phyloP scores from a whole-genome alignment of 2,888 invertebrate genomes.

The Merodon equestris region DNA sequence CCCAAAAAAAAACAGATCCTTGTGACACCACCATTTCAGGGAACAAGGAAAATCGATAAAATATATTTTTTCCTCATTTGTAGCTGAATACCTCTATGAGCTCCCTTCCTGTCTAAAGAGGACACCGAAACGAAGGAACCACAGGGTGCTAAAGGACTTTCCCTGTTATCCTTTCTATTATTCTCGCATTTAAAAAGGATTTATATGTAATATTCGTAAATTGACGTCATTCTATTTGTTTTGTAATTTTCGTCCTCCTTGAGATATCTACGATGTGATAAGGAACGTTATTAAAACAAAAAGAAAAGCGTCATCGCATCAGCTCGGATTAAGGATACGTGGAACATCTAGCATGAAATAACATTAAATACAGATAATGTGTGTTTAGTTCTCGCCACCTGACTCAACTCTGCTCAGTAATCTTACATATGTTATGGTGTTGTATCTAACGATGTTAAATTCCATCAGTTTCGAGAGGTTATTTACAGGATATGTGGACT shows the following conservation, averaged over 20 bases:
- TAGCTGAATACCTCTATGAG: too few species aligned
- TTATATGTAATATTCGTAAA: constrained; percentile 65
- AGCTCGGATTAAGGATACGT: constrained; percentile 50
- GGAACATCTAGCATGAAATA: constrained; percentile 46
- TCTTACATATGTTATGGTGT: too few species aligned
- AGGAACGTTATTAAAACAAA: neutral
- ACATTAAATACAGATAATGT: constrained; percentile 55
- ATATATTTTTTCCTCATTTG: too few species aligned
- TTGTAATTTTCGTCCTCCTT: neutral
- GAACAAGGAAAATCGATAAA: too few species aligned
- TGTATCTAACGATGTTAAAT: too few species aligned
- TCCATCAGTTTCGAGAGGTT: too few species aligned
- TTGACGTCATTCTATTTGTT: constrained; percentile 42
- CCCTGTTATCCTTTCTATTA: constrained; percentile 66
- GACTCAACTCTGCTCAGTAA: neutral
- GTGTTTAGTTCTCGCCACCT: constrained; percentile 46
- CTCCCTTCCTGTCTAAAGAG: neutral
- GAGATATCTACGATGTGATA: neutral
- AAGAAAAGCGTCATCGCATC: constrained; percentile 37
- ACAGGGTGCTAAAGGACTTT: constrained; percentile 66
- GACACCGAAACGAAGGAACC: neutral
- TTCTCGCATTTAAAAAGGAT: constrained; percentile 66
- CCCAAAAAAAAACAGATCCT: too few species aligned
- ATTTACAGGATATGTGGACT: too few species aligned
- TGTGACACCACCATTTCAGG: too few species aligned